Conservation (phyloP, 1,140 invertebrate species). For the Melanaphis sacchari region DNA sequence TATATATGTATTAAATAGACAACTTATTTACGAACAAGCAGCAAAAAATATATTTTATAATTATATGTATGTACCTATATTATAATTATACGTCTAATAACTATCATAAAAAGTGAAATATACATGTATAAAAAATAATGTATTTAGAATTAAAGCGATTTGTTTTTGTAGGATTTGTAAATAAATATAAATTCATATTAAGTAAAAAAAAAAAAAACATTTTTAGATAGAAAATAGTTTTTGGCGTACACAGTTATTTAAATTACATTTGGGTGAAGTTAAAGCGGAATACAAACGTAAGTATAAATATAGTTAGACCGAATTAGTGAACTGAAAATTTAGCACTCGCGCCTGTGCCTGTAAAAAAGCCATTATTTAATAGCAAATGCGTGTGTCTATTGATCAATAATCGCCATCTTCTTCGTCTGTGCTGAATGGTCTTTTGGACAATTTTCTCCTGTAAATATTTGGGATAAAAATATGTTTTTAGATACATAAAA, state of each 20-base stretch:
- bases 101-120: not conserved
- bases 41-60: not conserved
- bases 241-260: not conserved
- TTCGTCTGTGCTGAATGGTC: conserved; percentile 51
- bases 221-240: not conserved
- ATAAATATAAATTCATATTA: not conserved
- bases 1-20: not conserved
- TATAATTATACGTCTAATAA: not conserved
- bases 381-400: not conserved
- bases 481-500: not conserved
- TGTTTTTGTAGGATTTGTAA: not conserved
- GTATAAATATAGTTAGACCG: not conserved
- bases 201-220: not conserved
- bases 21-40: conserved; percentile 21
- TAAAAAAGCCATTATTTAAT: not conserved
- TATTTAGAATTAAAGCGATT: not conserved
- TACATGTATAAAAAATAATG: conserved; percentile 23
- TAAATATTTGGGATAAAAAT: not conserved
- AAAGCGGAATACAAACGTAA: not conserved
- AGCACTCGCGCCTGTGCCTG: not conserved
- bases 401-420: conserved; percentile 51
- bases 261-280: not conserved
- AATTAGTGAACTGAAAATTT: not conserved
- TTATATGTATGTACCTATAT: not conserved
- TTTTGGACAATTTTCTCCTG: conserved; percentile 48